Percentiles rank a stretch among this genome's conserved stretches.
Evolutionary conservation across 2,888 invertebrate genomes (phyloP).

Genomic region (Barypeithes pellucidus): DNA sequence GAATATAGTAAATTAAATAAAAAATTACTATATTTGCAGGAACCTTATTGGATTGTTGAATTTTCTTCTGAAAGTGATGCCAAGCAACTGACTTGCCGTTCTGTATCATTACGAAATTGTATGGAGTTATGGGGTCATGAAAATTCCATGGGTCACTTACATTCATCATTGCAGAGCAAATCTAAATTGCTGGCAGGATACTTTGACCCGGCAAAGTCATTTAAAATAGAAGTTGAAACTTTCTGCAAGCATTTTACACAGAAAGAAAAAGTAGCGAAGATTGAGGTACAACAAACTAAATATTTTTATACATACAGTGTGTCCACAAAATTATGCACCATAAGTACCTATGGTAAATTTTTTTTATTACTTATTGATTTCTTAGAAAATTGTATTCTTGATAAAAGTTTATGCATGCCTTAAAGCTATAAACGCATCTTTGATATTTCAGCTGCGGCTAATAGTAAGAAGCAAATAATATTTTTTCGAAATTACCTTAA

Average conservation of each 20-base stretch:
- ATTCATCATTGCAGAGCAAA: slow-evolving; percentile 75
- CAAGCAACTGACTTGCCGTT: slow-evolving; percentile 83
- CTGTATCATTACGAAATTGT: slow-evolving; percentile 84
- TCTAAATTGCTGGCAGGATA: slow-evolving; percentile 70
- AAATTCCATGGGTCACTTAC: slow-evolving; percentile 75
- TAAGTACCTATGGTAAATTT: no score
- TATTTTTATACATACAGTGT: no score
- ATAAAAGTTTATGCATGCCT: no score
- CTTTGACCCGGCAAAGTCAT: slow-evolving; percentile 76
- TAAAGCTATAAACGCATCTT: no score
- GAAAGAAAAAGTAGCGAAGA: slow-evolving; percentile 86
- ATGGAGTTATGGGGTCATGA: slow-evolving; percentile 88
- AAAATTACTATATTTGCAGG: slow-evolving; percentile 65
- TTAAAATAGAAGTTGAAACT: slow-evolving; percentile 90
- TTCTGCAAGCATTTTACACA: slow-evolving; percentile 90
- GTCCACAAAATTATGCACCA: no score
- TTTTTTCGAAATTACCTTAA: no score
- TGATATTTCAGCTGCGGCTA: no score
- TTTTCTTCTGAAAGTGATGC: slow-evolving; percentile 82
- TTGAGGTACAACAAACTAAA: slow-evolving; percentile 89
- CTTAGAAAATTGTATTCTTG: no score
- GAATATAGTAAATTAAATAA: background rate
- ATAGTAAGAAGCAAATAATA: no score
- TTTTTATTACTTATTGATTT: no score
- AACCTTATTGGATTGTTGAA: slow-evolving; percentile 90